phyloP scores from a whole-genome alignment of 2,113 vertebrate genomes.

The Dissostichus mawsoni region DNA sequence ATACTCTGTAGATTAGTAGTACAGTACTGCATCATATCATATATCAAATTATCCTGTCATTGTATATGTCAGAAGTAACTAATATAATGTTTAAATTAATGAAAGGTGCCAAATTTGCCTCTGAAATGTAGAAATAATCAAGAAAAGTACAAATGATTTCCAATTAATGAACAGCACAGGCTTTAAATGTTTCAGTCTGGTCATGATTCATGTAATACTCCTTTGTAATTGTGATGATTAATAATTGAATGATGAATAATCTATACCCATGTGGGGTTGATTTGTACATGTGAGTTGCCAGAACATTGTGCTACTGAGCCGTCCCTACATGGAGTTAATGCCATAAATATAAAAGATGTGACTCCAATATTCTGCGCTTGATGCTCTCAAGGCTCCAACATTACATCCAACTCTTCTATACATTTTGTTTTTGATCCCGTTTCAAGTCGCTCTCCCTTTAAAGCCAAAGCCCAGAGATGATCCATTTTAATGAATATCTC shows the following conservation, averaged over 20 bases:
- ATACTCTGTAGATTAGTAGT: no score
- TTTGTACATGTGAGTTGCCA: conserved; percentile 12
- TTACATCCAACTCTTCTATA: conserved; percentile 49
- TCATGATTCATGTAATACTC: conserved; percentile 11
- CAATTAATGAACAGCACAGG: conserved; percentile 2
- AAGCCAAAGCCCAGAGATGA: conserved; percentile 54
- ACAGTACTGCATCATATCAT: no score
- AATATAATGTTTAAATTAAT: no score
- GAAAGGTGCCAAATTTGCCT: no score
- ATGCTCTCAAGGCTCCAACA: conserved; percentile 40
- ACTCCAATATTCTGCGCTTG: conserved; percentile 9
- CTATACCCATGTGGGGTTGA: conserved; percentile 12
- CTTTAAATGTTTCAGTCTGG: not conserved
- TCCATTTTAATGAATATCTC: conserved; percentile 57
- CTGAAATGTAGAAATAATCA: no score
- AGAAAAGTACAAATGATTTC: not conserved
- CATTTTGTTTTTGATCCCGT: conserved; percentile 51
- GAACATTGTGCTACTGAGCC: not conserved
- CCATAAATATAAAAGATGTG: conserved; percentile 45
- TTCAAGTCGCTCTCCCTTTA: conserved; percentile 49
- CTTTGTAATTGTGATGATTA: conserved; percentile 13
- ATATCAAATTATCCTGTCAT: no score
- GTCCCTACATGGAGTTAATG: conserved; percentile 13
- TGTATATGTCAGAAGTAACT: no score
- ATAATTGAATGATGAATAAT: conserved; percentile 48